Evolutionary conservation across 2,113 vertebrate species (phyloP).

Genomic region (Plotosus lineatus): DNA sequence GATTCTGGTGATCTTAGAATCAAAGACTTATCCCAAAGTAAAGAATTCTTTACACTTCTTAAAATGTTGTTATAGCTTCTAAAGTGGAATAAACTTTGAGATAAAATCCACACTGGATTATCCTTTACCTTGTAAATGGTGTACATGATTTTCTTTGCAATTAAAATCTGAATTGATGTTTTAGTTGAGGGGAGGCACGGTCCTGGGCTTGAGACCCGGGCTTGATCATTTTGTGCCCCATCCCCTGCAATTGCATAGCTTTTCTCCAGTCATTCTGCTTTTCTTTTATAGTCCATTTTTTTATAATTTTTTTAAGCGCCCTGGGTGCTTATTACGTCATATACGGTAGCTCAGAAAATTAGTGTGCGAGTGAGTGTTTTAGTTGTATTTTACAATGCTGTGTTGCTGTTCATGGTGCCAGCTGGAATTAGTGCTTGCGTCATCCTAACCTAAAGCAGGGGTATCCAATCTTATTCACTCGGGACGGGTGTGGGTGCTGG

Average conservation of each 20-base stretch:
- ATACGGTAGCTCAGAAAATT: no score
- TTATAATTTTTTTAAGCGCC: not conserved
- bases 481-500: no score
- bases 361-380: no score
- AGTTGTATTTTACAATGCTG: no score
- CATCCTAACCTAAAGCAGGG: not conserved
- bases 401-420: not conserved
- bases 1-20: not conserved
- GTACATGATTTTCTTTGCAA: not conserved
- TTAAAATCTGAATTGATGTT: not conserved
- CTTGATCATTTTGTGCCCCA: no score
- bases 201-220: no score
- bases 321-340: no score
- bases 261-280: no score
- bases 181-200: no score
- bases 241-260: no score
- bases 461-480: no score
- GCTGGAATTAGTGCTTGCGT: not conserved
- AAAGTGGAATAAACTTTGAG: not conserved
- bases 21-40: not conserved
- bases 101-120: not conserved
- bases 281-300: no score
- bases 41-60: not conserved
- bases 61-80: not conserved
- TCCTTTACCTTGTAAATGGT: not conserved